Evolutionary conservation across 2,113 vertebrate species (phyloP).

Genomic region (Chionis minor): DNA sequence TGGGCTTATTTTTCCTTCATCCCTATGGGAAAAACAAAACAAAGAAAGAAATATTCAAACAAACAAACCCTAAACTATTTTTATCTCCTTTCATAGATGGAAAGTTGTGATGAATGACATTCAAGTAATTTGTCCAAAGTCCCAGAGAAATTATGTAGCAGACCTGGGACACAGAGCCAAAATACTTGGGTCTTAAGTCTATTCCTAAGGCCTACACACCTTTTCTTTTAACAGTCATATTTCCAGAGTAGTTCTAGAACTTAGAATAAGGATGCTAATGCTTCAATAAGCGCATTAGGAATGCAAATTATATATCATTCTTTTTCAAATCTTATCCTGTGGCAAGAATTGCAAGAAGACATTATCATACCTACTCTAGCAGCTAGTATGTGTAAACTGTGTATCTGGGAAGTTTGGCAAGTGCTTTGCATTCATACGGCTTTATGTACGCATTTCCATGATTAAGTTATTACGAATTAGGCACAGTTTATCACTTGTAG

Average conservation of each 20-base stretch:
- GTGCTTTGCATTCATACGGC: not conserved
- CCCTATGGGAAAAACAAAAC: not conserved
- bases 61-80: not conserved
- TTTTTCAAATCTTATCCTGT: not conserved
- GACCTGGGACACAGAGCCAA: not conserved
- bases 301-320: not conserved
- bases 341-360: not conserved
- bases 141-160: not conserved
- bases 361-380: not conserved
- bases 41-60: not conserved
- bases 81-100: not conserved
- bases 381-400: not conserved
- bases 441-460: not conserved
- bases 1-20: not conserved
- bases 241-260: not conserved
- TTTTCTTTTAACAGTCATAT: not conserved
- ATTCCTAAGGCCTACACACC: not conserved
- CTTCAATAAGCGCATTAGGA: not conserved
- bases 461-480: not conserved
- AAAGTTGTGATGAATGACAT: not conserved
- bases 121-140: not conserved
- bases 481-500: not conserved
- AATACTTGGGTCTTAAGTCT: not conserved
- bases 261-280: not conserved
- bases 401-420: not conserved